Evolutionary conservation across 2,888 invertebrate species (phyloP).

Genomic region (Drosophila melanocephala): DNA sequence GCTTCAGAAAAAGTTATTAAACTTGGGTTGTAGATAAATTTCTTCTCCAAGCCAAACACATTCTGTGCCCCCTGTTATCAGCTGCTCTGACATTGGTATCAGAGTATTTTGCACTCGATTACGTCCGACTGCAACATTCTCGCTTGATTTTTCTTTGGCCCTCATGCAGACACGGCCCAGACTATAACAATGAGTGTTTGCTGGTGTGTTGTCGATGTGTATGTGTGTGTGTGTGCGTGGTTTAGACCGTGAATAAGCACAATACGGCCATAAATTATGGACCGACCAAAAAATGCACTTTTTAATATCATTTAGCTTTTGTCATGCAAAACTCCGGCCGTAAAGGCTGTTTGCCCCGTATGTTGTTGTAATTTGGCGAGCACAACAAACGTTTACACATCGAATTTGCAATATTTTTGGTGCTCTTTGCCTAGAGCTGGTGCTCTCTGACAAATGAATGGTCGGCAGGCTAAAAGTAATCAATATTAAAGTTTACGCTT

Average conservation of each 20-base stretch:
- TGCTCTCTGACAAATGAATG: conserved; percentile 17
- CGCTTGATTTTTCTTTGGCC: conserved; percentile 13
- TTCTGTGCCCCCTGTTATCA: not conserved
- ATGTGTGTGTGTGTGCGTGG: conserved; percentile 31
- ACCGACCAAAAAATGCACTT: conserved; percentile 49
- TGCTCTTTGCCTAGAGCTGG: not conserved
- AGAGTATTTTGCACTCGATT: not conserved
- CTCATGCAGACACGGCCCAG: conserved; percentile 46
- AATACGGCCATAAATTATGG: conserved; percentile 67
- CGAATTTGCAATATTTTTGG: conserved; percentile 58
- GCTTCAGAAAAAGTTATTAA: not conserved
- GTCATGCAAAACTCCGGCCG: conserved; percentile 46
- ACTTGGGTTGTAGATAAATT: not conserved
- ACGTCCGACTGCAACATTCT: not conserved
- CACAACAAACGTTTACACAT: conserved; percentile 54
- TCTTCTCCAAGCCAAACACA: not conserved
- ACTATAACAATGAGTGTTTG: conserved; percentile 26
- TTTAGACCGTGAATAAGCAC: conserved; percentile 49
- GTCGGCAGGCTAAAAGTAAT: conserved; percentile 12
- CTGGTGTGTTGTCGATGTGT: conserved; percentile 1
- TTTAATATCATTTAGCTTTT: conserved; percentile 62
- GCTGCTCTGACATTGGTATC: not conserved
- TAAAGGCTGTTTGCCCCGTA: conserved; percentile 9
- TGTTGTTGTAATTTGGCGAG: conserved; percentile 37
- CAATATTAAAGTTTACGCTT: conserved; percentile 14